phyloP scores from a whole-genome alignment of 2,888 invertebrate genomes.

The Polyploca ridens region DNA sequence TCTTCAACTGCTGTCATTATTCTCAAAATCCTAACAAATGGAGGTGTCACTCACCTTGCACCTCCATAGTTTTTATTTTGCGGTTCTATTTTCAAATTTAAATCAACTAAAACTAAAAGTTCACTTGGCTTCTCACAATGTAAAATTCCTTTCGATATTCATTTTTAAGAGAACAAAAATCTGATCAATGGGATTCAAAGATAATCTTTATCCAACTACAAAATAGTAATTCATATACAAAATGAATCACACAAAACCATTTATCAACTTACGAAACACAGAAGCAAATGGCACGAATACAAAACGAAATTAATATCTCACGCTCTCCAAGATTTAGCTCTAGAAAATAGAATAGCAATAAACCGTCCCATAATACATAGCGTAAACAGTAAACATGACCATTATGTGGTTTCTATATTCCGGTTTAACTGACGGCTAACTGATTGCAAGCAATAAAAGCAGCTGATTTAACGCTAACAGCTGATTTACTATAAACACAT shows the following conservation, averaged over 20 bases:
- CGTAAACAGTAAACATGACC: slow-evolving; percentile 44
- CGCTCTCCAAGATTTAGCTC: slow-evolving; percentile 23
- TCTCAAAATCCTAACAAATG: too few relatives aligned
- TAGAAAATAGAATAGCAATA: slow-evolving; percentile 20
- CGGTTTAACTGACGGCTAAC: slow-evolving; percentile 49
- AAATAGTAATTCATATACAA: too few relatives aligned
- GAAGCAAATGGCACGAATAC: slow-evolving; percentile 5
- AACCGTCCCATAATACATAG: slow-evolving; percentile 23
- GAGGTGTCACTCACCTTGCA: too few relatives aligned
- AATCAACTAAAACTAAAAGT: too few relatives aligned
- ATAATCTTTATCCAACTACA: not conserved
- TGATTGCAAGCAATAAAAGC: slow-evolving; percentile 55
- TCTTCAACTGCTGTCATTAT: too few relatives aligned
- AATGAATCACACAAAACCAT: not conserved
- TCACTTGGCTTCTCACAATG: too few relatives aligned
- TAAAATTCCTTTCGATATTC: too few relatives aligned
- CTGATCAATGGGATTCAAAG: too few relatives aligned
- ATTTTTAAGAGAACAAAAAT: too few relatives aligned
- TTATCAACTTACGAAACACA: not conserved
- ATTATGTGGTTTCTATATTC: slow-evolving; percentile 48
- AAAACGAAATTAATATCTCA: slow-evolving; percentile 8
- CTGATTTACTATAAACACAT: slow-evolving; percentile 45
- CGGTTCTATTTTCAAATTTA: too few relatives aligned
- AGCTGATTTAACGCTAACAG: slow-evolving; percentile 59
- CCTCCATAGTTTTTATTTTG: too few relatives aligned